A percentile compares a stretch with the other conserved stretches of the same genome.
Evolutionary conservation across 37 sponge, comb jelly and placozoan genomes (phyloP).

Genomic region (Haliclona indistincta): DNA sequence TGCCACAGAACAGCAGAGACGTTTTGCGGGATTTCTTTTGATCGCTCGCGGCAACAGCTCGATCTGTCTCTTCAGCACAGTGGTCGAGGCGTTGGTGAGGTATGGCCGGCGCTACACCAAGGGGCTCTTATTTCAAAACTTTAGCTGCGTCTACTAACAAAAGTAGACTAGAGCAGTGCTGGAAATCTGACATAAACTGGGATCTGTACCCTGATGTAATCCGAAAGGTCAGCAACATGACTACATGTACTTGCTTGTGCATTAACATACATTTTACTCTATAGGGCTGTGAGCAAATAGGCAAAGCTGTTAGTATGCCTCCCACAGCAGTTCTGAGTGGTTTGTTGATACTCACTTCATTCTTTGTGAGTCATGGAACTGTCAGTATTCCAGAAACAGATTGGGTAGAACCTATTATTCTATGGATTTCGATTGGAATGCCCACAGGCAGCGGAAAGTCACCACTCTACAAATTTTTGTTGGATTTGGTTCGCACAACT

Average conservation of each 20-base stretch:
- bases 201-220: not conserved
- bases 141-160: no score
- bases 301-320: slow-evolving; percentile 31
- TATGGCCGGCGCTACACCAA: no score
- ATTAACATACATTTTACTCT: not conserved
- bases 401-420: slow-evolving; percentile 14
- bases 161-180: not conserved
- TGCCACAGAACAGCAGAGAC: no score
- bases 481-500: not conserved
- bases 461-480: not conserved
- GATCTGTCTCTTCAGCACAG: no score
- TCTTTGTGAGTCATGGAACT: not conserved
- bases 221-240: not conserved
- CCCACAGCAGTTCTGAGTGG: slow-evolving; percentile 14
- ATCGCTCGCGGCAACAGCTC: no score
- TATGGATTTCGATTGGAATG: slow-evolving; percentile 27
- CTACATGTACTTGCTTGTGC: not conserved
- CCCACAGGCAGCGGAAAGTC: slow-evolving; percentile 30
- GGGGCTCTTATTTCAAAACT: no score
- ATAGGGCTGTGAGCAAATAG: slow-evolving; percentile 33
- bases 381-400: not conserved
- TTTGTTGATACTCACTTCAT: not conserved
- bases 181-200: not conserved
- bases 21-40: no score
- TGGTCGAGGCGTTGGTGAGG: no score